Percentiles rank a stretch among this genome's conserved stretches.
phyloP scores from a whole-genome alignment of 2,113 vertebrate genomes.

The Zeus faber region DNA sequence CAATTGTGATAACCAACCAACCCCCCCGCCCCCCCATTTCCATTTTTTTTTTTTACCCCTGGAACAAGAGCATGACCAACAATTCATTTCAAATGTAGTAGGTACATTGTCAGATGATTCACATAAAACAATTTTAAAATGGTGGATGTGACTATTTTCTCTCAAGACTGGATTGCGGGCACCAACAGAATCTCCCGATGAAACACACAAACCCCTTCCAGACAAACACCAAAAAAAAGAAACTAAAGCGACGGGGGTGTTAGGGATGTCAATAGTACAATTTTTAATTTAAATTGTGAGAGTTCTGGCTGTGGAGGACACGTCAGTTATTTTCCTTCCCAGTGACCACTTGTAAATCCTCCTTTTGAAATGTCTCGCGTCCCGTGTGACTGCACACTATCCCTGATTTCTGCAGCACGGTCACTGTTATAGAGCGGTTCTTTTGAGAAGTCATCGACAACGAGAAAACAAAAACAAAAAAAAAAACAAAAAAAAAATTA shows the following conservation, averaged over 20 bases:
- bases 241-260: constrained; percentile 71
- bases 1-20: too few species aligned
- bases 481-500: constrained; percentile 53
- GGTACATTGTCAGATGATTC: constrained; percentile 73
- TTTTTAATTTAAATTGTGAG: constrained; percentile 58
- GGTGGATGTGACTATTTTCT: constrained; percentile 64
- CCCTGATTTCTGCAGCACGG: constrained; percentile 76
- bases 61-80: constrained; percentile 62
- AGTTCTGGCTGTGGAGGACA: constrained; percentile 62
- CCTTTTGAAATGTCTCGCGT: constrained; percentile 66
- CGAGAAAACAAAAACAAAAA: constrained; percentile 64
- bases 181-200: constrained; percentile 72
- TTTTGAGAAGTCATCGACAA: constrained; percentile 69
- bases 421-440: constrained; percentile 69
- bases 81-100: constrained; percentile 67
- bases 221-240: constrained; percentile 75
- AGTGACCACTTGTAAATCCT: constrained; percentile 66
- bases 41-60: background rate
- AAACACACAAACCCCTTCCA: constrained; percentile 74
- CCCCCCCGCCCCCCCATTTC: constrained; percentile 37
- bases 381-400: constrained; percentile 70
- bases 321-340: constrained; percentile 53
- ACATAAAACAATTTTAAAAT: constrained; percentile 71
- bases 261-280: constrained; percentile 59
- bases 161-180: constrained; percentile 67